Percentiles rank a stretch among this genome's conserved stretches.
phyloP scores from a whole-genome alignment of 1,140 invertebrate species.

The Lordiphosa collinella region DNA sequence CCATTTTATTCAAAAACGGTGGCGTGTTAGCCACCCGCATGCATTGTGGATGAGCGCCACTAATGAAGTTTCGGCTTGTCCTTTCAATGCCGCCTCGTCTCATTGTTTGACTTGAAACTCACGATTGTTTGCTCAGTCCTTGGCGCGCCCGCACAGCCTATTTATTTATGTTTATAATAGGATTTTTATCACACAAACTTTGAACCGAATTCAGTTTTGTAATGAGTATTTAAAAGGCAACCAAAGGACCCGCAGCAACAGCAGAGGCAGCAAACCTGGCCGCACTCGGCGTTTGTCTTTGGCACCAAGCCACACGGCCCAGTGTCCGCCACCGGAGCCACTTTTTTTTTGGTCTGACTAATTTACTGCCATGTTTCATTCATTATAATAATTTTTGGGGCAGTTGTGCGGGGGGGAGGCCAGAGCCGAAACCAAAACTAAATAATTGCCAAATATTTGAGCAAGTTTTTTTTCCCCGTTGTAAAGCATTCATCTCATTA shows the following conservation, averaged over 20 bases:
- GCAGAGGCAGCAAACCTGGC: constrained; percentile 4
- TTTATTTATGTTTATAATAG: constrained; percentile 78
- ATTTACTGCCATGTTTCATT: constrained; percentile 51
- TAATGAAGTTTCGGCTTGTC: constrained; percentile 71
- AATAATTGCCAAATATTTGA: constrained; percentile 75
- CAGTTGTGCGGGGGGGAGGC: background rate
- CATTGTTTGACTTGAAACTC: constrained; percentile 73
- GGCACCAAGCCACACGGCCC: constrained; percentile 4
- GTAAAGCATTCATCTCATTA: constrained; percentile 61
- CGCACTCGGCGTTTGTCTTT: constrained; percentile 52
- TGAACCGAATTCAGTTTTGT: constrained; percentile 62
- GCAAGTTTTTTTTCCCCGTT: constrained; percentile 31
- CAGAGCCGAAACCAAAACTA: constrained; percentile 52
- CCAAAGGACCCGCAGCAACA: constrained; percentile 41
- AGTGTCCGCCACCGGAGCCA: constrained; percentile 14
- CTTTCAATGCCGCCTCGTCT: constrained; percentile 59
- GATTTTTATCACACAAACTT: constrained; percentile 76
- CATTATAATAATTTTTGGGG: constrained; percentile 42
- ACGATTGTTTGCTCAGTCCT: constrained; percentile 60
- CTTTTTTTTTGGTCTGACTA: constrained; percentile 51
- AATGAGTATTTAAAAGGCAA: constrained; percentile 73
- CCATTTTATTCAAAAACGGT: background rate
- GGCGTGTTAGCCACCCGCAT: constrained; percentile 6
- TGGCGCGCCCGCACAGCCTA: constrained; percentile 43
- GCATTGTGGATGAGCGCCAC: constrained; percentile 59